Conservation (phyloP, 2,888 invertebrate species). For the Andrena flavipes region DNA sequence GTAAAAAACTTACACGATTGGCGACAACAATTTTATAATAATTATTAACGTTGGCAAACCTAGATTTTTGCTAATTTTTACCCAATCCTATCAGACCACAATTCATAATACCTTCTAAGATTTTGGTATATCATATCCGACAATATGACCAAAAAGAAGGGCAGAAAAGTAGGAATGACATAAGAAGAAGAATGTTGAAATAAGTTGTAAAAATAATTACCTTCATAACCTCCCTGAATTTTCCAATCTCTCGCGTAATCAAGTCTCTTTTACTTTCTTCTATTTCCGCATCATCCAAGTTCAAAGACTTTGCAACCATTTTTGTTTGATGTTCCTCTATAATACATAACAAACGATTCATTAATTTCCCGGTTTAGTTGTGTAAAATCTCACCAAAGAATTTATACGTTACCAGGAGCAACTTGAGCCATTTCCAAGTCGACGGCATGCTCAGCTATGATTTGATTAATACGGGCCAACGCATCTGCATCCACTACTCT, state of each 20-base stretch:
- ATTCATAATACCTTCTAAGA: slow-evolving; percentile 54
- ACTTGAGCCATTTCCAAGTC: slow-evolving; percentile 82
- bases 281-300: slow-evolving; percentile 93
- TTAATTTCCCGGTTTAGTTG: slow-evolving; percentile 7
- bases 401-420: slow-evolving; percentile 76
- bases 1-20: slow-evolving; percentile 44
- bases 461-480: slow-evolving; percentile 91
- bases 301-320: slow-evolving; percentile 81
- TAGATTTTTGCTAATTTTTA: slow-evolving; percentile 38
- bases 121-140: slow-evolving; percentile 59
- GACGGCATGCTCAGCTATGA: slow-evolving; percentile 91
- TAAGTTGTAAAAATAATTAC: slow-evolving; percentile 86
- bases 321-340: slow-evolving; percentile 87
- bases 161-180: slow-evolving; percentile 55
- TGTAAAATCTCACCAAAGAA: not conserved
- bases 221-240: slow-evolving; percentile 99
- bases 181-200: slow-evolving; percentile 39
- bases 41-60: slow-evolving; percentile 35
- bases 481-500: slow-evolving; percentile 91
- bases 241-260: slow-evolving; percentile 98
- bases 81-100: slow-evolving; percentile 53
- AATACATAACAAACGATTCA: not conserved
- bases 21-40: slow-evolving; percentile 39
- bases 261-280: slow-evolving; percentile 98
- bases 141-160: slow-evolving; percentile 58